Evolutionary conservation across 2,888 invertebrate genomes (phyloP), one percentile per base, ranked within the genome.

Genomic region (Seira ritae): DNA sequence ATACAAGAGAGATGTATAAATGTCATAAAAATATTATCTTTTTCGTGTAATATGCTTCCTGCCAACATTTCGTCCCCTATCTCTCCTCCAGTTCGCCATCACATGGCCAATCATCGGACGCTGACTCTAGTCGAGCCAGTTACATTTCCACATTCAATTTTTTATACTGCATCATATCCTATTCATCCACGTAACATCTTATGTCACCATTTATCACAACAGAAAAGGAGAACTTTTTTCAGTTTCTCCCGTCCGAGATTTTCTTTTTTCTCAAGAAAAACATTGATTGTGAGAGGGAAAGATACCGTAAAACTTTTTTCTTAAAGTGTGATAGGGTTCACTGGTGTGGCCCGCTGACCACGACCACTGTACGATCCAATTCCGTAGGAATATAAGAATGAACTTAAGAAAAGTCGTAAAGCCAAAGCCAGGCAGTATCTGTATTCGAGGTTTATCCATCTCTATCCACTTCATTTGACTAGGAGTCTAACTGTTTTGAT

Each of bases 161-260:
- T 67, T 67, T 76, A 67, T 69, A 20, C 55, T 20, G 55, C 60
- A 67, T 69, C 69, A 68, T 76, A 31, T 31, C 31, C 31, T 31
- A 69, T 77, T 77, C 69, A 71, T 71, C 46, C 65, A 31, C 50
- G 79, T 55, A 67, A 50, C 79, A 79, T 72, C 70, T 79, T 67
- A 79, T 79, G 72, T 65, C 72, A 50, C 67, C 79, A 79, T 79
- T 79, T 67, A 79, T 79, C 79, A 79, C 66, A 71, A 55, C 15
- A 62, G 24, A 62, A 75, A 55, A 50, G 75, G 1, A 3, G 62
- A 65, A 65, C 65, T 20, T 65, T 65, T 55, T 19, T 20, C 65
- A 4, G 8, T 65, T 19, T 8, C 65, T 31, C 8, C 31, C 2
- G 31, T 31, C 31, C 31, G 8, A 31, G 2, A 31, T 31, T 31